These are phyloP conservation scores for Zapornia atra DNA, from an alignment of 2,113 vertebrate genomes.

Conservation along the genomic window DNA sequence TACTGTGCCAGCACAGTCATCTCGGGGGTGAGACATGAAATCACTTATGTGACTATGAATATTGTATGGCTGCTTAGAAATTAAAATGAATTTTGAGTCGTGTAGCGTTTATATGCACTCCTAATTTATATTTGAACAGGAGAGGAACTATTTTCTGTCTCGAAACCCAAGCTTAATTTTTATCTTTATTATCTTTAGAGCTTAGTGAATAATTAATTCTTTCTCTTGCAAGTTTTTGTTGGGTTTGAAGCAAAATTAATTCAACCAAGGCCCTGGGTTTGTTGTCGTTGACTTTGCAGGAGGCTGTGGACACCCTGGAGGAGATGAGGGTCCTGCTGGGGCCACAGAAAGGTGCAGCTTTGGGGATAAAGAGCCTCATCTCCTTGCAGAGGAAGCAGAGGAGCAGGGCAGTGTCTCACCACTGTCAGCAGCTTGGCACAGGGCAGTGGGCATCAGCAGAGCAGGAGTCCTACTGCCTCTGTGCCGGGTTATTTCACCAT, in stretches of 20 bases:
- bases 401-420: neutral
- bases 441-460: rapidly evolving
- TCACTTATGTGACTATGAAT: constrained; percentile 1
- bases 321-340: neutral
- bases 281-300: neutral
- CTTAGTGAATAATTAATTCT: constrained; percentile 46
- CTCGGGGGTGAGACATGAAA: neutral
- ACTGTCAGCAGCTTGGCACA: rapidly evolving
- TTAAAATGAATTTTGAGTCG: constrained; percentile 27
- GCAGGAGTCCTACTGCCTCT: neutral
- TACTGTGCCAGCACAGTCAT: rapidly evolving
- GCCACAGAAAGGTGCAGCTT: neutral
- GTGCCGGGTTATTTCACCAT: rapidly evolving
- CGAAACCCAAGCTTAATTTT: constrained; percentile 39
- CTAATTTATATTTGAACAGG: constrained; percentile 51
- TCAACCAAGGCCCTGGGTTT: neutral
- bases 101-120: constrained; percentile 9
- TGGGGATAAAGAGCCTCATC: neutral
- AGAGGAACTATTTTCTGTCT: constrained; percentile 39
- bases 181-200: constrained; percentile 54
- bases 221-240: neutral
- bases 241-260: constrained; percentile 13
- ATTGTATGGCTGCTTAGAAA: constrained; percentile 37
- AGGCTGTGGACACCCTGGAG: neutral
- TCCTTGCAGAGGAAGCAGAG: neutral